Percentiles rank a stretch among this genome's conserved stretches.
Conservation (phyloP, 2,113 vertebrate genomes). For the Odontesthes bonariensis region DNA sequence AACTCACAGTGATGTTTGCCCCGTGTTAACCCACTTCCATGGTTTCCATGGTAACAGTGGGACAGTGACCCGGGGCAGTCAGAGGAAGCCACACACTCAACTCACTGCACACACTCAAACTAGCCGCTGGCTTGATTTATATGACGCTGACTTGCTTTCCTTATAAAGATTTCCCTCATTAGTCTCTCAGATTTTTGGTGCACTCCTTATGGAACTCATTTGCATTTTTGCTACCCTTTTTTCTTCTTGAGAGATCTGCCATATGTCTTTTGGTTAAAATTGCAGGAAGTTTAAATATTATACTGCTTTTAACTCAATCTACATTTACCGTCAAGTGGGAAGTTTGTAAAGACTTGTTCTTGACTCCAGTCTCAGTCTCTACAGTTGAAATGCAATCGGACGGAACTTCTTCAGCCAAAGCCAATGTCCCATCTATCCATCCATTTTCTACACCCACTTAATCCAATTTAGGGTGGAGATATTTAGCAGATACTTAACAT, state of each 20-base stretch:
- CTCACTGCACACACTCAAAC: constrained; percentile 35
- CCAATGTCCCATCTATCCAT: neutral
- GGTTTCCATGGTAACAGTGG: constrained; percentile 77
- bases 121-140: constrained; percentile 31
- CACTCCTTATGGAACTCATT: neutral
- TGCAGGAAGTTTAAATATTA: neutral
- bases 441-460: no score
- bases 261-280: neutral
- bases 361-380: neutral
- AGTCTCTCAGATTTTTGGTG: constrained; percentile 10
- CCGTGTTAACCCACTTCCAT: constrained; percentile 71
- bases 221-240: neutral
- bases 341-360: neutral
- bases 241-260: neutral
- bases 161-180: neutral
- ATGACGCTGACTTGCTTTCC: neutral
- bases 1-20: constrained; percentile 61
- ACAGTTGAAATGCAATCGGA: no score
- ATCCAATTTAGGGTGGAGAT: no score
- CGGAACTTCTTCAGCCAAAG: neutral
- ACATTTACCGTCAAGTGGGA: neutral
- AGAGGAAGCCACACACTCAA: constrained; percentile 59
- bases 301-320: neutral
- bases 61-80: constrained; percentile 61
- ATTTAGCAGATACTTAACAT: neutral